A percentile compares a stretch with the other conserved stretches of the same genome.
phyloP scores from a whole-genome alignment of 2,797 vertebrate species.

The Hemitrygon akajei region DNA sequence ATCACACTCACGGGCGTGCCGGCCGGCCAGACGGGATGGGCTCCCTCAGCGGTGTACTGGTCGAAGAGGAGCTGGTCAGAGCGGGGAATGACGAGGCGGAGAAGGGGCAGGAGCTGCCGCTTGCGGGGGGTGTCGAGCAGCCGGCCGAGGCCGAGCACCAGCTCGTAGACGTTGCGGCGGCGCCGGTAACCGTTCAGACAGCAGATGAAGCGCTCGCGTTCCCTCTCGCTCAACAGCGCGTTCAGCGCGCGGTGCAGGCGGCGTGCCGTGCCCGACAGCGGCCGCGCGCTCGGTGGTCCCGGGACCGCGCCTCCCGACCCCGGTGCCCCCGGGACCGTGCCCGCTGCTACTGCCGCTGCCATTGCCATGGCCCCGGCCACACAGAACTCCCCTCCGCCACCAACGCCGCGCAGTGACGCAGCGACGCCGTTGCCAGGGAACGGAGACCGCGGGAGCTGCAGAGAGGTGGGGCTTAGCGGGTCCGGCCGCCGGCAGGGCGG shows the following conservation, averaged over 20 bases:
- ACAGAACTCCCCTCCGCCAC: conserved; percentile 66
- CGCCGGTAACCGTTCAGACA: conserved; percentile 93
- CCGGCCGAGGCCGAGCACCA: conserved; percentile 81
- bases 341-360: background rate
- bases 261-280: conserved; percentile 80
- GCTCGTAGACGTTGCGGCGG: conserved; percentile 91
- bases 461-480: too few species aligned
- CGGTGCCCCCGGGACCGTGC: background rate
- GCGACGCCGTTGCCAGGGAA: conserved; percentile 54
- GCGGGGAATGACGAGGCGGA: conserved; percentile 86
- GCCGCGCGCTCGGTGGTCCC: conserved; percentile 58
- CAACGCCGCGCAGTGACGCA: conserved; percentile 63
- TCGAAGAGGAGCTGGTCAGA: conserved; percentile 96
- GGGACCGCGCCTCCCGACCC: background rate
- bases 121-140: conserved; percentile 81
- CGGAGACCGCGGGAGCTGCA: conserved; percentile 35
- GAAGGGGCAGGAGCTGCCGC: conserved; percentile 85
- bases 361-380: conserved; percentile 61
- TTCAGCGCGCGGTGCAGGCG: conserved; percentile 89
- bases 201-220: conserved; percentile 90
- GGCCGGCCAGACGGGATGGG: conserved; percentile 61
- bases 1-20: conserved; percentile 48
- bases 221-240: conserved; percentile 78
- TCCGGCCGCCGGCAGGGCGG: too few species aligned
- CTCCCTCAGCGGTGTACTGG: conserved; percentile 89